Evolutionary conservation across 37 sponge, comb jelly and placozoan species (phyloP).

Genomic region (Oopsacas minuta): DNA sequence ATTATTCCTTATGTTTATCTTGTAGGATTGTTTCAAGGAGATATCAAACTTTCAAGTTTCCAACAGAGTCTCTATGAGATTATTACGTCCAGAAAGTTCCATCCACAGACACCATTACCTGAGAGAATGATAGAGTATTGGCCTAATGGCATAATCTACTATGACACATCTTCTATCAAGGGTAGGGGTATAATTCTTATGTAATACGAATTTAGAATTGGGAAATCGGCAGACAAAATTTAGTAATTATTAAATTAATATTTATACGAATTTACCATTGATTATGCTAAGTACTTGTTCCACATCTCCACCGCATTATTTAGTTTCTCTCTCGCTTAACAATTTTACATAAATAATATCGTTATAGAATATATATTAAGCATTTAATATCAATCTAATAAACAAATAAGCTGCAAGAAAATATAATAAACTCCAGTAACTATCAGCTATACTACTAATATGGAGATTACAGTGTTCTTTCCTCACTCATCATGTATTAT

Average conservation of each 20-base stretch:
- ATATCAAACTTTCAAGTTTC: not conserved
- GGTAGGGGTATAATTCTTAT: not conserved
- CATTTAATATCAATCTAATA: not conserved
- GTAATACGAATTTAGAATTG: not conserved
- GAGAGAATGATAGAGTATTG: not conserved
- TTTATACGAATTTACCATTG: too few relatives aligned
- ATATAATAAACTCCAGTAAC: not conserved
- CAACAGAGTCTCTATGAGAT: not conserved
- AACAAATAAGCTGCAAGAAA: not conserved
- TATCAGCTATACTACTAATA: too few relatives aligned
- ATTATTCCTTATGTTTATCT: too few relatives aligned
- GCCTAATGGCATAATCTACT: not conserved
- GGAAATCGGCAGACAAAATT: too few relatives aligned
- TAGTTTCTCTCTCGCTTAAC: not conserved
- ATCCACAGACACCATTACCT: not conserved
- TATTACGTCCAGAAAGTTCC: not conserved
- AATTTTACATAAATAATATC: not conserved
- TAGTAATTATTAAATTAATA: too few relatives aligned
- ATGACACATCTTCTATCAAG: not conserved
- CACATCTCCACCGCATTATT: too few relatives aligned
- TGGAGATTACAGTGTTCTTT: not conserved
- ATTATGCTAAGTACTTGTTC: too few relatives aligned
- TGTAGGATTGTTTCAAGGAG: conserved; percentile 2
- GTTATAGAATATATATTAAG: not conserved
- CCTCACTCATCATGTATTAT: not conserved